Conservation (phyloP, 2,888 invertebrate species). For the Trichacis sp. region DNA sequence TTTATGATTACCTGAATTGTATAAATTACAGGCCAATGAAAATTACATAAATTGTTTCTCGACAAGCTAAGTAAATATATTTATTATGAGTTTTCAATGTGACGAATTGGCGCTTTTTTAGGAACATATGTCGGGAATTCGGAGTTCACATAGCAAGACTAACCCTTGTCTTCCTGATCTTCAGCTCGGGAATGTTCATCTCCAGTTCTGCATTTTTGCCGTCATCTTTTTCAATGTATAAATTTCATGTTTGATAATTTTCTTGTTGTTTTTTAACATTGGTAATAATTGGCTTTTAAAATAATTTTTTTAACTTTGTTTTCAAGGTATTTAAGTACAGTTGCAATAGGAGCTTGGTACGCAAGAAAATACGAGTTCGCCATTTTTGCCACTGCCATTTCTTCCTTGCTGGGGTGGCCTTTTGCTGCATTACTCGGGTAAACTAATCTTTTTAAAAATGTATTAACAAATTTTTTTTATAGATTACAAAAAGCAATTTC, state of each 20-base stretch:
- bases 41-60: no score
- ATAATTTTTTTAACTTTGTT: no score
- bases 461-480: not conserved
- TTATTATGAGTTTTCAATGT: no score
- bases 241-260: no score
- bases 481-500: no score
- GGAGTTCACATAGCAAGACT: slow-evolving; percentile 90
- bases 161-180: slow-evolving; percentile 82
- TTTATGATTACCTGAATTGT: no score
- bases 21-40: no score
- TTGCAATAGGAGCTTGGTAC: slow-evolving; percentile 92
- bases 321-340: slow-evolving; percentile 82
- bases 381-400: slow-evolving; percentile 85
- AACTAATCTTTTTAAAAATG: slow-evolving; percentile 19
- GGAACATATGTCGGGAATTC: slow-evolving; percentile 90
- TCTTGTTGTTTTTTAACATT: no score
- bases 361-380: slow-evolving; percentile 82
- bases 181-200: slow-evolving; percentile 93
- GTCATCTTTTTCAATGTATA: slow-evolving; percentile 90
- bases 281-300: no score
- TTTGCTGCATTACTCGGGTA: slow-evolving; percentile 93
- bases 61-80: not conserved
- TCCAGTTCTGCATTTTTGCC: slow-evolving; percentile 90
- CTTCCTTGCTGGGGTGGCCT: slow-evolving; percentile 91
- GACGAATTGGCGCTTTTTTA: slow-evolving; percentile 66